A percentile compares a stretch with the other conserved stretches of the same genome.
Conservation (phyloP, 2,888 invertebrate species). For the Himalopsyche kuldschensis region DNA sequence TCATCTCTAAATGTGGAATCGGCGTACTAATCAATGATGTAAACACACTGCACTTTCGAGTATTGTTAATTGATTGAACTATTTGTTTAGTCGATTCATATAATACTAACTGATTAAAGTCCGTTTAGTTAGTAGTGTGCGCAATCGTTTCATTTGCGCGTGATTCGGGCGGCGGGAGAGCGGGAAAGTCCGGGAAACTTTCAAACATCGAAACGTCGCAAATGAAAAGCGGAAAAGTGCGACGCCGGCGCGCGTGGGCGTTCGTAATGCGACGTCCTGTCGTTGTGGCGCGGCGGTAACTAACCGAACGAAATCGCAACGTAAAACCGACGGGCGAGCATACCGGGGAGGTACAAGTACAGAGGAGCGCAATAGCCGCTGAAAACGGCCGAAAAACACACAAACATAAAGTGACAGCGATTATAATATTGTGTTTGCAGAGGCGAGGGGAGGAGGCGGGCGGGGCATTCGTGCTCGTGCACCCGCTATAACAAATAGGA, state of each 20-base stretch:
- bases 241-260: background rate
- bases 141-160: too few species aligned
- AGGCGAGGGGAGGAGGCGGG: background rate
- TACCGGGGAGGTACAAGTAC: background rate
- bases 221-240: background rate
- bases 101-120: too few species aligned
- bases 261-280: background rate
- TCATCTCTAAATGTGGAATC: background rate
- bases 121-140: too few species aligned
- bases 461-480: background rate
- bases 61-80: too few species aligned
- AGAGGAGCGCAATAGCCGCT: background rate
- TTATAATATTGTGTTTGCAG: background rate
- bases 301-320: background rate
- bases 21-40: background rate
- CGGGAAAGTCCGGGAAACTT: background rate
- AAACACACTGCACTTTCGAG: background rate
- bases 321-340: background rate
- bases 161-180: background rate
- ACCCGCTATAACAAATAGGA: background rate
- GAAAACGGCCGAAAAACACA: background rate
- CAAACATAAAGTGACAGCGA: background rate
- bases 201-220: background rate
- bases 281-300: background rate
- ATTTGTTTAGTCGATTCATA: too few species aligned